Evolutionary conservation across 2,888 invertebrate genomes (phyloP), one percentile per base, ranked within the genome.

Genomic region (Elgonia sp.): DNA sequence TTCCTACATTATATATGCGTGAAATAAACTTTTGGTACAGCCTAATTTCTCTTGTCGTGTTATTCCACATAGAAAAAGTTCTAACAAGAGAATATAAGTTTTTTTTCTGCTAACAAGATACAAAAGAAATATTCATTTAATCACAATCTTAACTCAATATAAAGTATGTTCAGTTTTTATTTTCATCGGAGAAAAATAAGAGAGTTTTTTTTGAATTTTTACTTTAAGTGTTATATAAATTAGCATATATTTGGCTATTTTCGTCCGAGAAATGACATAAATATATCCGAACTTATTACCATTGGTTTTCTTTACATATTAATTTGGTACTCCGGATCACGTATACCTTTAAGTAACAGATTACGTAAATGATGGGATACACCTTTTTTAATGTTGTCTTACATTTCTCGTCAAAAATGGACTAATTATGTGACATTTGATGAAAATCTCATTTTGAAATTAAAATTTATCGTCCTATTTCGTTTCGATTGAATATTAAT

Each of bases 191-290:
- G 53, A 39, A 75, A 75, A 21, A 37, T 21, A 60, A 67, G 82
- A 82, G 75, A 83, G 75, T 75, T 60, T 16, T 29, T 39, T 10
- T 10, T 37, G 42, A n/a, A n/a, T n/a, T n/a, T n/a, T n/a, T n/a
- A n/a, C n/a, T n/a, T n/a, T n/a, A n/a, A 42, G 12, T 16, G 39
- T 83, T 83, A 83, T 76, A 83, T 83, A 83, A 83, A 60, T 57
- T 69, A 60, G 39, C 57, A 77, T 55, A 77, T 53, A 62, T 70
- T 76, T 70, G 37, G 69, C 75, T 83, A 50, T 60, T 69, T 42
- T n/a, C 37, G 10, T 42, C 42, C 21, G 42, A 65, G 9, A 60
- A 83, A 69, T 69, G 67, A 62, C 67, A 21, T 46, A 76, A 29
- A 29, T 76, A 70, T 70, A 84, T 9, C 9, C 8, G 20, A 62